Conservation (phyloP, 2,888 invertebrate genomes). For the Gandaritis pyraliata region DNA sequence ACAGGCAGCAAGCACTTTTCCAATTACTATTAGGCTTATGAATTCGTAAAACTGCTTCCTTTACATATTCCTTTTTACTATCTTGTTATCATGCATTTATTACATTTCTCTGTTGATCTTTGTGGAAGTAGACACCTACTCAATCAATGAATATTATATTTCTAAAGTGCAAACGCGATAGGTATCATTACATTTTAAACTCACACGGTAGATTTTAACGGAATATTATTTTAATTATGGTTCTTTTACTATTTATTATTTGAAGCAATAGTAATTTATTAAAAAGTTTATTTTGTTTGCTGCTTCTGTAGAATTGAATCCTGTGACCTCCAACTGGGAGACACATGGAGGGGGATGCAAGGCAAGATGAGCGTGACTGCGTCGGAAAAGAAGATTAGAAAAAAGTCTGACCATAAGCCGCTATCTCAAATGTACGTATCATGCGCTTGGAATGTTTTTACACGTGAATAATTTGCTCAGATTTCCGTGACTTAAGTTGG, state of each 20-base stretch:
- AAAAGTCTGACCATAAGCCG: conserved; percentile 88
- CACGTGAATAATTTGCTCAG: conserved; percentile 52
- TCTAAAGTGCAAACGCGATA: conserved; percentile 7
- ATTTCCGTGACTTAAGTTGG: conserved; percentile 44
- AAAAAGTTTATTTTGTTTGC: conserved; percentile 80
- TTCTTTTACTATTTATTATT: conserved; percentile 46
- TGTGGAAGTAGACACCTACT: conserved; percentile 39
- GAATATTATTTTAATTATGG: conserved; percentile 41
- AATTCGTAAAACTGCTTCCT: conserved; percentile 53
- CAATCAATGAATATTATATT: background rate
- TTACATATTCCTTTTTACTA: conserved; percentile 31
- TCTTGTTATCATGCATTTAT: conserved; percentile 40
- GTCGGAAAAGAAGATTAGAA: conserved; percentile 88
- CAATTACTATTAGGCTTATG: conserved; percentile 10
- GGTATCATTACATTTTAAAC: conserved; percentile 16
- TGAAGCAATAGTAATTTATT: conserved; percentile 61
- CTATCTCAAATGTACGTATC: conserved; percentile 87
- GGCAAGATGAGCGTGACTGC: conserved; percentile 93
- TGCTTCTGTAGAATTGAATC: conserved; percentile 91
- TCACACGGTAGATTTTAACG: conserved; percentile 36
- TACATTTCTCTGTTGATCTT: conserved; percentile 38
- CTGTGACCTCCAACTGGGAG: conserved; percentile 91
- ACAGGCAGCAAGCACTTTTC: conserved; percentile 25
- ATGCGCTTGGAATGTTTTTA: conserved; percentile 66
- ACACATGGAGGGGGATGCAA: conserved; percentile 91